Conservation (phyloP, 2,888 invertebrate species). For the Toxonevra muliebris region DNA sequence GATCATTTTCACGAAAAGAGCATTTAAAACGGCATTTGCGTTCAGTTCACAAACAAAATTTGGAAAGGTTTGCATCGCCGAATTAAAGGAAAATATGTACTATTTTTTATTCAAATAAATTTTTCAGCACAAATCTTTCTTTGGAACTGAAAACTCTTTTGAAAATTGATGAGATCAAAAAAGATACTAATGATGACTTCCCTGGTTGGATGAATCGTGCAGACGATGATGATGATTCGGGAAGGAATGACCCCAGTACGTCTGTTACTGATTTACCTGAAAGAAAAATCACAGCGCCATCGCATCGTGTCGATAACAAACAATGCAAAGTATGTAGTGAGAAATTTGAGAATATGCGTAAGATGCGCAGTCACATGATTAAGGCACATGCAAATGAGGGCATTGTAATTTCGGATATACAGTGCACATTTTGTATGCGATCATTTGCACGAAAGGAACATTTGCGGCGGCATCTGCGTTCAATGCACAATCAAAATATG, state of each 20-base stretch:
- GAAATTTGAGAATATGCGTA: constrained; percentile 63
- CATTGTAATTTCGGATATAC: constrained; percentile 16
- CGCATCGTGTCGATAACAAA: constrained; percentile 45
- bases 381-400: constrained; percentile 46
- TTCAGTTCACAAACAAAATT: constrained; percentile 57
- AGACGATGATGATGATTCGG: too few relatives aligned
- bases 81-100: too few relatives aligned
- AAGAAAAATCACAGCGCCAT: constrained; percentile 12
- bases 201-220: too few relatives aligned
- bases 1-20: constrained; percentile 65
- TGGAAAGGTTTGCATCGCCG: background rate
- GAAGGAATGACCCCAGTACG: too few relatives aligned
- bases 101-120: too few relatives aligned
- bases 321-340: constrained; percentile 65
- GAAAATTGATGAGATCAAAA: too few relatives aligned
- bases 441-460: constrained; percentile 66
- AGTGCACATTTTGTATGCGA: constrained; percentile 65
- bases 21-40: constrained; percentile 66
- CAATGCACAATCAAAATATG: constrained; percentile 54
- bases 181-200: too few relatives aligned
- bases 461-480: constrained; percentile 65
- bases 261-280: too few relatives aligned
- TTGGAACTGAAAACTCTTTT: too few relatives aligned
- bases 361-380: constrained; percentile 64
- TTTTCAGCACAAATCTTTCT: too few relatives aligned